Evolutionary conservation across 2,888 invertebrate species (phyloP).

Genomic region (Caenorhabditis drosophilae): DNA sequence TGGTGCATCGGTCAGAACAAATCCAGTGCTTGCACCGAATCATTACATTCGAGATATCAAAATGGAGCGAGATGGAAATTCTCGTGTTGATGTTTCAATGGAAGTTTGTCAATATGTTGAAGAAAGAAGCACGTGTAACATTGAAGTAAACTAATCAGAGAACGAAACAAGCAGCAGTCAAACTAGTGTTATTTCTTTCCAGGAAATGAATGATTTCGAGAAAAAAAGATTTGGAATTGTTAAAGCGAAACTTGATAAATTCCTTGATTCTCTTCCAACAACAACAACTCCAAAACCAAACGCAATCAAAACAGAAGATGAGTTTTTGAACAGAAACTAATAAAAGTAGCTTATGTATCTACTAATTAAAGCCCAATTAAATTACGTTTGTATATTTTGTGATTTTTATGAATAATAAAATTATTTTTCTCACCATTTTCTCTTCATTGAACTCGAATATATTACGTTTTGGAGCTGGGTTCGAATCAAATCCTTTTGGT

Average conservation of each 20-base stretch:
- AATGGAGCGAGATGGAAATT: constrained; percentile 51
- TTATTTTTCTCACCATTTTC: constrained; percentile 18
- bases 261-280: constrained; percentile 6
- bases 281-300: constrained; percentile 15
- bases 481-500: constrained; percentile 21
- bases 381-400: no score
- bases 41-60: constrained; percentile 55
- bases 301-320: constrained; percentile 23
- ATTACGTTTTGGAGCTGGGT: constrained; percentile 30
- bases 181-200: no score
- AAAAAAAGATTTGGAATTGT: constrained; percentile 41
- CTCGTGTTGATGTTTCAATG: constrained; percentile 49
- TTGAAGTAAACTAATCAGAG: constrained; percentile 24
- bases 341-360: background rate
- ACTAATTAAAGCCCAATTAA: no score
- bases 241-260: constrained; percentile 46
- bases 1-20: constrained; percentile 55
- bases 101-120: constrained; percentile 56
- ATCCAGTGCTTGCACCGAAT: constrained; percentile 55
- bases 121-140: constrained; percentile 51
- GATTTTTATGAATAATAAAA: no score
- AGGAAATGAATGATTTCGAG: constrained; percentile 52
- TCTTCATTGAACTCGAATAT: constrained; percentile 47
- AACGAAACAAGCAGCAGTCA: constrained; percentile 2
- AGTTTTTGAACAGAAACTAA: constrained; percentile 29